Base-by-base conservation (phyloP, 2,888 invertebrate species). In the Drosophila atripex region DNA sequence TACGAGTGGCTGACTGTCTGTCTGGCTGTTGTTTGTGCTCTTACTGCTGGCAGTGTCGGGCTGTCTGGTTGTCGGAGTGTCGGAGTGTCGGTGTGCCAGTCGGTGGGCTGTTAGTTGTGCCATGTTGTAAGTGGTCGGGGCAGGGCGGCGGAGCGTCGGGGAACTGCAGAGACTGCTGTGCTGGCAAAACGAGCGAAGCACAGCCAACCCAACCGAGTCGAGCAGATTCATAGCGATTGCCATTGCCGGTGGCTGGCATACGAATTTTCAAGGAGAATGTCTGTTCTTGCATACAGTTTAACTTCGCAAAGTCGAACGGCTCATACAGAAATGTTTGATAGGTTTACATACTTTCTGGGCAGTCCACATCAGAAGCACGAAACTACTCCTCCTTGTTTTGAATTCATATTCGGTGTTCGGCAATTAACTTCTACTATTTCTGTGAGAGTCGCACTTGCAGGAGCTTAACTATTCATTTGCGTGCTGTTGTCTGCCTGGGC, bases 401-500 rank as follows among this genome's bases (percentile, higher is more conserved):
- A 28, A 28, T 28, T 28, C 28, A 28, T 9, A 28, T 8, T 28
- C 9, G 28, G 28, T 9, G 6, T 25, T 7, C 7, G 6, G 25
- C 25, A 25, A 25, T 25, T 25, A 7, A 28, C 9, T 28, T 28
- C 28, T 9, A 28, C 9, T 28, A 9, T 28, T 28, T 28, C 3
- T 9, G 43, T 21, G 43, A 21, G 1, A 30, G n/a, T 55, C 32
- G n/a, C 25, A 16, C 14, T 25, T 12, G 12, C 3, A 25, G 9
- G 55, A 45, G 72, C 49, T 28, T 16, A 43, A 60, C 60, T 55
- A 64, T 73, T 77, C 77, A 78, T 78, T 72, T 80, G 70, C 71
- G 73, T 87, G 86, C 54, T 49, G 83, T n/a, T 88, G 57, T 18
- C 86, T 89, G 12, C n/a, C 89, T 88, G 84, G 79, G 82, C 84